phyloP scores from a whole-genome alignment of 2,113 vertebrate genomes.

The Naja naja region DNA sequence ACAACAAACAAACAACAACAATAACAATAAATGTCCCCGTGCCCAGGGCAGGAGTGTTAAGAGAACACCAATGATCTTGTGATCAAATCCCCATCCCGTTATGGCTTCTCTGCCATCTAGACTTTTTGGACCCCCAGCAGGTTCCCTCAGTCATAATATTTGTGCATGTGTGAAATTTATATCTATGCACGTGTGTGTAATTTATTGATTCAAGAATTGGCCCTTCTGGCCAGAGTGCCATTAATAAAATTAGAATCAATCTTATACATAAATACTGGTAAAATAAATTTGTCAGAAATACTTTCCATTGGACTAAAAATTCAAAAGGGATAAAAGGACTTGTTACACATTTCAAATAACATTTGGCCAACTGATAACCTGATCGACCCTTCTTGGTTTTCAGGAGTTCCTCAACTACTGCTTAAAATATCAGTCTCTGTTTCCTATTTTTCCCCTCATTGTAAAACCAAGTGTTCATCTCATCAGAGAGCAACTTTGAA shows the following conservation, averaged over 20 bases:
- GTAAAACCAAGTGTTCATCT: not conserved
- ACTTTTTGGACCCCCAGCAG: not conserved
- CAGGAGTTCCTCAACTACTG: not conserved
- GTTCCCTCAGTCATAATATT: not conserved
- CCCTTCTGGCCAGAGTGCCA: not conserved
- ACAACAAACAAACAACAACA: too few relatives aligned
- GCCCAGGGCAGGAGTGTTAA: not conserved
- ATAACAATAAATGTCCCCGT: not conserved
- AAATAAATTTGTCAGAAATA: not conserved
- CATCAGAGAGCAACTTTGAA: fast-evolving
- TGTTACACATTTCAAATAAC: not conserved
- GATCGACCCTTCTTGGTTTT: not conserved
- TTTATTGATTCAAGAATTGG: not conserved
- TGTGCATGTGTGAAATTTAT: not conserved
- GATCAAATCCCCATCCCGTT: not conserved
- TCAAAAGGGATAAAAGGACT: not conserved
- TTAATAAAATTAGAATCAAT: not conserved
- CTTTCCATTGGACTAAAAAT: not conserved
- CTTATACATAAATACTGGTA: not conserved
- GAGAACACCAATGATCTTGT: not conserved
- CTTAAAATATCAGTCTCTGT: not conserved
- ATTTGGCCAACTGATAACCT: not conserved
- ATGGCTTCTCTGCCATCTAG: not conserved
- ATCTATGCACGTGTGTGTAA: not conserved
- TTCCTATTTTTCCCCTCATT: not conserved